Percentiles rank a stretch among this genome's conserved stretches.
Evolutionary conservation across 1,140 invertebrate genomes (phyloP).

Genomic region (Agraylea sexmaculata): DNA sequence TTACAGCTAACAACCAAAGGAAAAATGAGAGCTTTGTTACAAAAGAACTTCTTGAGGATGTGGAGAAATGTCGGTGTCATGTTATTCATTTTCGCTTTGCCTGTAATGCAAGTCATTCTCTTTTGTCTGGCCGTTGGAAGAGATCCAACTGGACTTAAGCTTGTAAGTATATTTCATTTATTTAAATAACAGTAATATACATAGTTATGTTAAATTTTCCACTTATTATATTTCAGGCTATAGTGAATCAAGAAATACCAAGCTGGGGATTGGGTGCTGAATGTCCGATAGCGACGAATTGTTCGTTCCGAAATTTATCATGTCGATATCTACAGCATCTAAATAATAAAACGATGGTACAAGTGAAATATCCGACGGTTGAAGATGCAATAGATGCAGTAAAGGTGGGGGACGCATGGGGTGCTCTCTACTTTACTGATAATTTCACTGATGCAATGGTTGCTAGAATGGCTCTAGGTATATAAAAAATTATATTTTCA

Average conservation of each 20-base stretch:
- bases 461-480: conserved; percentile 53
- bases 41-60: conserved; percentile 89
- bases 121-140: conserved; percentile 91
- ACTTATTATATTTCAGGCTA: conserved; percentile 39
- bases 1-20: conserved; percentile 47
- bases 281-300: conserved; percentile 43
- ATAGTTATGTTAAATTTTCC: neutral
- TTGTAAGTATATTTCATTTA: conserved; percentile 33
- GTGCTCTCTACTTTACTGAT: conserved; percentile 68
- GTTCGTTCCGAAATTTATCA: conserved; percentile 57
- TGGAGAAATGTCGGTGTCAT: conserved; percentile 86
- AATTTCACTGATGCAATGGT: conserved; percentile 77
- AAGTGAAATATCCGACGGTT: conserved; percentile 56
- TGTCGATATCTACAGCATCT: conserved; percentile 63
- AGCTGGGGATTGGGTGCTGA: conserved; percentile 38
- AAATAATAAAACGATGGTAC: conserved; percentile 50
- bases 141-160: conserved; percentile 69
- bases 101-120: conserved; percentile 86
- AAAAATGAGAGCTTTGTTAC: conserved; percentile 67
- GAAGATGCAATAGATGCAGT: conserved; percentile 61
- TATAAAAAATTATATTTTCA: no score
- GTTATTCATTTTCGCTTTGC: conserved; percentile 84
- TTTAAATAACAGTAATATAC: neutral
- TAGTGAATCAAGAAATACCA: conserved; percentile 74
- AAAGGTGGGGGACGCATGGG: conserved; percentile 67